Percentiles rank a stretch among this genome's conserved stretches.
phyloP scores from a whole-genome alignment of 2,888 invertebrate species.

The Mayetiola destructor region DNA sequence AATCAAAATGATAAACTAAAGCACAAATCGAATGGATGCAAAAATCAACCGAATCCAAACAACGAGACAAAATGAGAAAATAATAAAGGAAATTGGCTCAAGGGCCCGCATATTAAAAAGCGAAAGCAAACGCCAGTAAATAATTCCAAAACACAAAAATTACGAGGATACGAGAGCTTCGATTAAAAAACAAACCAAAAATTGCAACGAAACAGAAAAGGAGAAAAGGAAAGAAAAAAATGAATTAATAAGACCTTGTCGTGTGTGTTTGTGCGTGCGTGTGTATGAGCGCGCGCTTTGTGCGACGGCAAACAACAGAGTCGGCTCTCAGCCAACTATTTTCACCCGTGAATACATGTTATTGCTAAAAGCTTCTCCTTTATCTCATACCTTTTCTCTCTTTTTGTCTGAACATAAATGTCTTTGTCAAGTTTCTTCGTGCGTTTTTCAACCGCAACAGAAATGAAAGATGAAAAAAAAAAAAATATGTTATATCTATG shows the following conservation, averaged over 20 bases:
- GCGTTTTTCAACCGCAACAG: no score
- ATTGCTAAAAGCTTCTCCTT: background rate
- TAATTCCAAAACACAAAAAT: background rate
- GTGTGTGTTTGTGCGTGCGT: no score
- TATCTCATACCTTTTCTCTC: no score
- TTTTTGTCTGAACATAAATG: no score
- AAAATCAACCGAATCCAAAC: no score
- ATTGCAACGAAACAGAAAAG: background rate
- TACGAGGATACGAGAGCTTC: no score
- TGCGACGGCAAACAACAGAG: conserved; percentile 12
- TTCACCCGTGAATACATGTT: background rate
- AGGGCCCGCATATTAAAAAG: conserved; percentile 12
- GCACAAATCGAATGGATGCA: background rate
- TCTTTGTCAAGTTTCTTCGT: no score
- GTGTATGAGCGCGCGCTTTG: no score
- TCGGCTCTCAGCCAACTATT: conserved; percentile 7
- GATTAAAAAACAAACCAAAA: background rate
- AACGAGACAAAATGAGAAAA: background rate
- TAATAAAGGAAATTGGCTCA: background rate
- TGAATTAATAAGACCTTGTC: conserved; percentile 12
- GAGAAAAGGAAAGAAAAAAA: background rate
- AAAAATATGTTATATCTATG: no score
- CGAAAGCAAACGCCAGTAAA: conserved; percentile 12
- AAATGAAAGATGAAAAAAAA: no score
- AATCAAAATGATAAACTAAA: conserved; percentile 11